These are phyloP conservation scores for Glareola pratincola DNA, from an alignment of 2,113 vertebrate genomes.

Conservation along the genomic window DNA sequence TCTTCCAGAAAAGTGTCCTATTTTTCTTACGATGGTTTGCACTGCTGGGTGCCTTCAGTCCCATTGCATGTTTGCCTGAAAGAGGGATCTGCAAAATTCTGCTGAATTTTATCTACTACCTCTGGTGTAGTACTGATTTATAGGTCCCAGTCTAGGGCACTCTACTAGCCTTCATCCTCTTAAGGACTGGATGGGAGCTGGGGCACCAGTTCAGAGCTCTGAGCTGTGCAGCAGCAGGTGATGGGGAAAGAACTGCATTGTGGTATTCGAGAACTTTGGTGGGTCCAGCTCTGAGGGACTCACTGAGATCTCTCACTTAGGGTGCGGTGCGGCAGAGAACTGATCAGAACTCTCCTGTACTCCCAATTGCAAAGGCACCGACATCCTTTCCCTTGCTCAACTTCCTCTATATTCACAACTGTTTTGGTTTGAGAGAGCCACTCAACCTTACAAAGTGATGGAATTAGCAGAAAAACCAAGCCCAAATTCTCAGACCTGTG, in stretches of 20 bases:
- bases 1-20: background rate
- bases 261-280: background rate
- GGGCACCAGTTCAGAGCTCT: background rate
- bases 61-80: background rate
- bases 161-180: background rate
- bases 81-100: background rate
- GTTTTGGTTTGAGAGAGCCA: background rate
- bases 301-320: background rate
- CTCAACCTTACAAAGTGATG: background rate
- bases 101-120: background rate
- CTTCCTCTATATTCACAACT: background rate
- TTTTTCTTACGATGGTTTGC: background rate
- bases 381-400: background rate
- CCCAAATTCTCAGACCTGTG: background rate
- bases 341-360: background rate
- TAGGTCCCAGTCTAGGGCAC: background rate
- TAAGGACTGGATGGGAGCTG: no score
- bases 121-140: background rate
- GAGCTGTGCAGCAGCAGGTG: background rate
- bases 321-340: background rate
- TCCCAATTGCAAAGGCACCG: background rate
- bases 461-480: background rate
- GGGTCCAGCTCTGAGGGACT: background rate
- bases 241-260: background rate
- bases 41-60: background rate